Base-by-base conservation (phyloP, 2,888 invertebrate species). In the Barypeithes pellucidus region DNA sequence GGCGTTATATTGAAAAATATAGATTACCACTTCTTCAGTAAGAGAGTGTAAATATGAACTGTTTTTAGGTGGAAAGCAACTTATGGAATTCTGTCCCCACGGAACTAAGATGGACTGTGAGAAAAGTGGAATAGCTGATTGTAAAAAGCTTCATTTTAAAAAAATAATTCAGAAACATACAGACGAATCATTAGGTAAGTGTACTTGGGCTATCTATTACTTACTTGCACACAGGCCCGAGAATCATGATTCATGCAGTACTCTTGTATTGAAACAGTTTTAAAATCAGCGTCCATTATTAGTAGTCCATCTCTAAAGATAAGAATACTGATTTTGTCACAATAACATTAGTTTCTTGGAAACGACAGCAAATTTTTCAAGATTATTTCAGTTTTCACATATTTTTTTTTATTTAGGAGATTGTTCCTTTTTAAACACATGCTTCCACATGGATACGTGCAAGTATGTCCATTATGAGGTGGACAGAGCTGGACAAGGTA, bases 401-500 rank as follows among this genome's bases (percentile, higher is more conserved):
- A 11, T 11, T 9, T 39, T 66, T 41, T 0, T 88, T 98, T 0
- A 22, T 59, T 57, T 36, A 75, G 98, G 99, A 0, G 99, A 99
- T 85, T 99, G 98, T 84, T 98, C 98, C 16, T 99, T 99, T 85
- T 89, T 99, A 2, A 99, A 99, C 85, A 99, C 98, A 0, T 99
- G 98, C 85, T 99, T 99, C 84, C 98, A 99, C 84, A 98, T 99
- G 98, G 98, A 98, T 79, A 96, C 95, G 43, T 99, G 98, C 91
- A 98, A 98, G 87, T 98, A 98, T 84, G 98, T 99, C 0, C 98
- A 99, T 85, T 99, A 99, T 82, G 96, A 98, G 87, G 98, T 99
- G 0, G 98, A 98, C 84, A 92, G 93, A 76, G 88, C 89, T 0
- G 90, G 90, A 20, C 87, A 88, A 67, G 84, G 83, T n/a, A 87